A percentile compares a stretch with the other conserved stretches of the same genome.
These are phyloP conservation scores for Lithophane semibrunnea DNA, from an alignment of 2,888 invertebrate genomes.

Conservation along the genomic window DNA sequence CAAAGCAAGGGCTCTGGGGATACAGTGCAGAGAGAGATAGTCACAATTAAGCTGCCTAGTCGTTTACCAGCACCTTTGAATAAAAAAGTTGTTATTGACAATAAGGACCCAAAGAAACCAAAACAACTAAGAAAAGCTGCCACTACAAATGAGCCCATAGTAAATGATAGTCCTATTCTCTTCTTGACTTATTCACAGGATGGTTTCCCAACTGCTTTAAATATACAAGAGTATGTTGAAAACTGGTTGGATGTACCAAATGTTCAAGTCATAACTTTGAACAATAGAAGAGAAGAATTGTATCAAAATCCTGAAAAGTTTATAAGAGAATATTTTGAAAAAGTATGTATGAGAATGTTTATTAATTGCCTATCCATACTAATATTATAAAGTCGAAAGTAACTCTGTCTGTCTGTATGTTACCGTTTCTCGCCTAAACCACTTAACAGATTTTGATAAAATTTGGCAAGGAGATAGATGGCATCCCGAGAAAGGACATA, in stretches of 20 bases:
- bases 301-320: slow-evolving; percentile 89
- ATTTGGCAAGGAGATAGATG: too few relatives aligned
- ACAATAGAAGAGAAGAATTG: slow-evolving; percentile 87
- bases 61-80: slow-evolving; percentile 85
- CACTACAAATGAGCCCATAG: slow-evolving; percentile 68
- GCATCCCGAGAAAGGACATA: too few relatives aligned
- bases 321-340: slow-evolving; percentile 90
- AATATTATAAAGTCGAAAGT: too few relatives aligned
- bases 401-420: too few relatives aligned
- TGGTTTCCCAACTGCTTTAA: slow-evolving; percentile 85
- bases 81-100: slow-evolving; percentile 75
- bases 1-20: slow-evolving; percentile 79
- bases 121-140: slow-evolving; percentile 71
- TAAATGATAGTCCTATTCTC: slow-evolving; percentile 80
- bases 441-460: too few relatives aligned
- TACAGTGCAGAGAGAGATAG: slow-evolving; percentile 77
- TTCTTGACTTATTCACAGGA: slow-evolving; percentile 90
- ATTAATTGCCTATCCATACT: not conserved
- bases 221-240: slow-evolving; percentile 86
- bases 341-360: slow-evolving; percentile 77
- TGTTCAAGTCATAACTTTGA: slow-evolving; percentile 84
- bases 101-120: slow-evolving; percentile 77
- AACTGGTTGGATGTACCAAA: slow-evolving; percentile 83
- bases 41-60: slow-evolving; percentile 81
- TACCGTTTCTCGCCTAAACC: too few relatives aligned